A percentile compares a stretch with the other conserved stretches of the same genome.
These are phyloP conservation scores for Philopedon plagiatum DNA, from an alignment of 2,888 invertebrate genomes.

Conservation along the genomic window DNA sequence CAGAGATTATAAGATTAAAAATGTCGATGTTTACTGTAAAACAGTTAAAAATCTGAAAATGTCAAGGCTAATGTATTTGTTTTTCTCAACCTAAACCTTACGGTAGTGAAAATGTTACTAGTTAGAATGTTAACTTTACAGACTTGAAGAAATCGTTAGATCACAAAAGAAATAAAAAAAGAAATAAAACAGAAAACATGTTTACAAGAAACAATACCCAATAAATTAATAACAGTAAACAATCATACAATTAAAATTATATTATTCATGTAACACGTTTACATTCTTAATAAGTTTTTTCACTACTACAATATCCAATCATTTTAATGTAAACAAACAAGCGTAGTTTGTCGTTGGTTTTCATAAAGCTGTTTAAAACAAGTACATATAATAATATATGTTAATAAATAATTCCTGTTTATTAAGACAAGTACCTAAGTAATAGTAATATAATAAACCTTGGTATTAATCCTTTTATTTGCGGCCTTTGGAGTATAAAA, in stretches of 20 bases:
- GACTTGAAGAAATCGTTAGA: too few relatives aligned
- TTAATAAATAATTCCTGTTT: background rate
- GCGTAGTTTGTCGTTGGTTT: background rate
- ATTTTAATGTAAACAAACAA: constrained; percentile 9
- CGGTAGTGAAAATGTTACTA: too few relatives aligned
- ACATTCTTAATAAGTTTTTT: background rate
- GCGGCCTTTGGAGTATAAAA: too few relatives aligned
- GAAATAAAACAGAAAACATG: too few relatives aligned
- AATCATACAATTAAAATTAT: background rate
- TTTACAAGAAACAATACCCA: too few relatives aligned
- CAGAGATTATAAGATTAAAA: too few relatives aligned
- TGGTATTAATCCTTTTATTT: background rate
- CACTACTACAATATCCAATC: background rate
- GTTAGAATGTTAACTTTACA: too few relatives aligned
- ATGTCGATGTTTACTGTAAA: background rate
- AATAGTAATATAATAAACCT: too few relatives aligned
- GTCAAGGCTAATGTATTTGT: background rate
- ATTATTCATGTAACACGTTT: background rate
- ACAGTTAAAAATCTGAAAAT: background rate
- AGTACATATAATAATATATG: background rate
- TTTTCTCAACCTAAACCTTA: too few relatives aligned
- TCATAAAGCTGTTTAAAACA: background rate
- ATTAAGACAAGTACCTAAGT: background rate
- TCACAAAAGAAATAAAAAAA: too few relatives aligned
- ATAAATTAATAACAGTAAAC: too few relatives aligned